Evolutionary conservation across 2,797 vertebrate genomes (phyloP), one percentile per base, ranked within the genome.

Genomic region (Acomys russatus): DNA sequence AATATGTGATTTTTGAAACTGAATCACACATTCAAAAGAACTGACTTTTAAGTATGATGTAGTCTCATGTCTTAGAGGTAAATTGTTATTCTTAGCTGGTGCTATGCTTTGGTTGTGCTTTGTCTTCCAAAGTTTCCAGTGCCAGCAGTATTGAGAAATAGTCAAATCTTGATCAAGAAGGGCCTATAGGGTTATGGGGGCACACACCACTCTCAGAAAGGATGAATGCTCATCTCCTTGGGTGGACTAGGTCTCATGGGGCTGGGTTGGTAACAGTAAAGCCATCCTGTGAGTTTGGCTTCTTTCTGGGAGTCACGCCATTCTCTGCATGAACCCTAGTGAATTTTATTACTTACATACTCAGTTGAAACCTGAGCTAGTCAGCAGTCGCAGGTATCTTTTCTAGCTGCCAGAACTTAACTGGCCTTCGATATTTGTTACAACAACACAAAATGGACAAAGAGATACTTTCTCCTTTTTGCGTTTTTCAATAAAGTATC

Each of bases 1-100:
- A 49, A 61, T 83, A 93, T 88, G 93, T 49, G 80, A 3, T n/a
- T 94, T 96, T 93, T 82, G 68, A 92, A 93, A 82, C 18, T 17
- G 63, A 64, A 66, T 92, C 18, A 33, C 38, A 90, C 25, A 71
- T 90, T 93, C 35, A 86, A 22, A 93, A 90, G 44, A 74, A 30
- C 73, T 88, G 61, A 88, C 79, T 82, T 20, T 70, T 73, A 51
- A 44, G 14, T 17, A 20, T 68, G 61, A 2, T 68, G 7, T 82
- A 51, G 20, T 12, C 94, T 96, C 15, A 11, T 38, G 84, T 93
- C 61, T 90, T 90, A 49, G 35, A 90, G 73, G 64, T 88, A 88
- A 93, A 49, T 35, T 82, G 59, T 63, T 91, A 44, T 28, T 95
- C 83, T 85, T 64, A 85, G 30, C 12, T 66, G 22, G 15, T 68